Conservation (phyloP, 2,113 vertebrate species). For the Odobenus rosmarus region DNA sequence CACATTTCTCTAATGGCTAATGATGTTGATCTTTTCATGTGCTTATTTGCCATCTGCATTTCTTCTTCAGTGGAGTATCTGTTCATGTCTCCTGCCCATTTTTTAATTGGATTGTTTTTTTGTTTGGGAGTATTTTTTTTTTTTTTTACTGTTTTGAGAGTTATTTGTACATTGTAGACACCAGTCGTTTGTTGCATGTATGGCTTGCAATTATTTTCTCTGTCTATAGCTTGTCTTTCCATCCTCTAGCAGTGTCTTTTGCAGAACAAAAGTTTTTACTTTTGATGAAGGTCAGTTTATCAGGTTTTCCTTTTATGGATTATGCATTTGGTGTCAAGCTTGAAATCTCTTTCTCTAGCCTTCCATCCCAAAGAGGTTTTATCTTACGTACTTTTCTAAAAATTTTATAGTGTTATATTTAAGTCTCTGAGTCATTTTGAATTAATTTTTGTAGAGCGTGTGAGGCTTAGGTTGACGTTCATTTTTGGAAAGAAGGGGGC, state of each 20-base stretch:
- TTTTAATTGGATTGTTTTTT: neutral
- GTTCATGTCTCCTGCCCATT: neutral
- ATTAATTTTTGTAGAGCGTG: neutral
- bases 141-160: neutral
- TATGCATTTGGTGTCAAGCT: neutral
- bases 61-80: neutral
- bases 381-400: neutral
- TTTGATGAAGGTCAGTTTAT: neutral
- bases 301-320: neutral
- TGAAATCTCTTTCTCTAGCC: neutral
- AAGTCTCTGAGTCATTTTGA: neutral
- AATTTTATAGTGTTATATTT: neutral
- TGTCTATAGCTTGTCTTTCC: neutral
- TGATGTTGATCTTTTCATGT: neutral
- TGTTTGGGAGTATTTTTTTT: neutral
- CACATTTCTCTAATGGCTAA: neutral
- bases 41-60: neutral
- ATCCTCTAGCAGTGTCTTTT: neutral
- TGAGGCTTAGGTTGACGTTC: neutral
- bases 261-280: neutral
- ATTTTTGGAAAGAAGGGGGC: no score
- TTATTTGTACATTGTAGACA: neutral
- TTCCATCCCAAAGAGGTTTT: neutral
- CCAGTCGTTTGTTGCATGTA: neutral
- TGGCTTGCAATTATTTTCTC: slow-evolving; percentile 36